phyloP scores from a whole-genome alignment of 1,140 invertebrate species.

The Plectus sambesii region DNA sequence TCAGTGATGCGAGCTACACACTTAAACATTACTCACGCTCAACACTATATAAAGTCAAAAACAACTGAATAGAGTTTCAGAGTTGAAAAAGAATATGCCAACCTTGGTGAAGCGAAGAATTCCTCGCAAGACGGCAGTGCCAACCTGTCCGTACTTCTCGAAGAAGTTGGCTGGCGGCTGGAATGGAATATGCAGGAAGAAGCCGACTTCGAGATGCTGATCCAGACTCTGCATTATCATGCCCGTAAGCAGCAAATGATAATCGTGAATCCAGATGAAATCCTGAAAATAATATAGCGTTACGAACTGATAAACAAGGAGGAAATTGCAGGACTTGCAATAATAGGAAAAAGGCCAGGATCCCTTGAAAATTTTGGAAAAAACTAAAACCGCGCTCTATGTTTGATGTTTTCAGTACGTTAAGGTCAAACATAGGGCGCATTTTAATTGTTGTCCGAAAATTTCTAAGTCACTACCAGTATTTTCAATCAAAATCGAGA shows the following conservation, averaged over 20 bases:
- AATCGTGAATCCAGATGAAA: conserved; percentile 46
- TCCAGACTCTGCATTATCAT: conserved; percentile 44
- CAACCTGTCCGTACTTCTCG: conserved; percentile 34
- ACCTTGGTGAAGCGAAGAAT: conserved; percentile 43
- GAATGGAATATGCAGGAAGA: conserved; percentile 45
- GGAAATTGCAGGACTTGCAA: no score
- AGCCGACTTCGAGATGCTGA: conserved; percentile 42
- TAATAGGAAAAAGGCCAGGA: no score
- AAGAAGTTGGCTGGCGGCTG: conserved; percentile 44
- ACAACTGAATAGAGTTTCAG: conserved; percentile 7
- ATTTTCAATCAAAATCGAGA: no score
- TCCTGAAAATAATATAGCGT: conserved; percentile 24
- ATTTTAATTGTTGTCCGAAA: no score
- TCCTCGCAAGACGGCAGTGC: conserved; percentile 37
- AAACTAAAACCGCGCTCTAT: no score
- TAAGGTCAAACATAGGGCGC: no score
- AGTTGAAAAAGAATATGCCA: conserved; percentile 12
- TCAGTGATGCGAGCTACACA: conserved; percentile 7
- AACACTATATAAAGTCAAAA: no score
- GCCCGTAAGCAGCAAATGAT: conserved; percentile 43
- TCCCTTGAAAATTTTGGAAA: no score
- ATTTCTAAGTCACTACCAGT: no score
- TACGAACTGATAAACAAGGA: no score
- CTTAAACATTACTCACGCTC: no score
- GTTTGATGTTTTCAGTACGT: no score